Base-by-base conservation (phyloP, 2,888 invertebrate species). In the Epiperipatus broadwayi region DNA sequence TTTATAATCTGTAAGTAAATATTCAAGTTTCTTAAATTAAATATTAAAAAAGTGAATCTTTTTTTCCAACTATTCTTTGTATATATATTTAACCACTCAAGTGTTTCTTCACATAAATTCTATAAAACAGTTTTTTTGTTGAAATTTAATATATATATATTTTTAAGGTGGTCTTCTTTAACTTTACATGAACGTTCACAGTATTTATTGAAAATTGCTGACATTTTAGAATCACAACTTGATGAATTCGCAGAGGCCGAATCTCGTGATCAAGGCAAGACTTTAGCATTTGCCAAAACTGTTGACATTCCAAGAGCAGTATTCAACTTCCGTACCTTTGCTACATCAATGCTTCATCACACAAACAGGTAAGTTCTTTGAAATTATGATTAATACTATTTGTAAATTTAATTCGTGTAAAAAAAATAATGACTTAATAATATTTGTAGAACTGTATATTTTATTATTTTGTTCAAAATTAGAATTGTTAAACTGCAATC, bases 251-350 rank as follows among this genome's bases (percentile, higher is more conserved):
- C 67, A 1, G 48, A 50, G 22, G 52, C 60, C 3, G 68, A 68
- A 50, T 65, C 66, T 5, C 51, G 52, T 28, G 68, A 68, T 49
- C 68, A 69, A 48, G 68, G 68, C 5, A 69, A 68, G 47, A 65
- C 68, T 2, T 46, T 68, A 4, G 56, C 56, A 51, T 47, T 65
- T 43, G 56, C 66, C 1, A 53, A 48, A 31, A 47, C 47, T 3
- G 52, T 67, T 15, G 68, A 69, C 45, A 66, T 69, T 44, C 67
- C 68, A 4, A 52, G 68, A 37, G 63, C 63, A 20, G 56, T 64
- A 5, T 52, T 59, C 43, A 68, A 69, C 47, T 61, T 68, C 44
- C 52, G 67, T 35, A 60, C 60, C 45, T 68, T 67, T 52, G 68
- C 67, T 4, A 50, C 8, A n/a, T 7, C 31, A 30, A 14, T 8